Conservation (phyloP, 2,888 invertebrate species). For the Halictus ligatus region DNA sequence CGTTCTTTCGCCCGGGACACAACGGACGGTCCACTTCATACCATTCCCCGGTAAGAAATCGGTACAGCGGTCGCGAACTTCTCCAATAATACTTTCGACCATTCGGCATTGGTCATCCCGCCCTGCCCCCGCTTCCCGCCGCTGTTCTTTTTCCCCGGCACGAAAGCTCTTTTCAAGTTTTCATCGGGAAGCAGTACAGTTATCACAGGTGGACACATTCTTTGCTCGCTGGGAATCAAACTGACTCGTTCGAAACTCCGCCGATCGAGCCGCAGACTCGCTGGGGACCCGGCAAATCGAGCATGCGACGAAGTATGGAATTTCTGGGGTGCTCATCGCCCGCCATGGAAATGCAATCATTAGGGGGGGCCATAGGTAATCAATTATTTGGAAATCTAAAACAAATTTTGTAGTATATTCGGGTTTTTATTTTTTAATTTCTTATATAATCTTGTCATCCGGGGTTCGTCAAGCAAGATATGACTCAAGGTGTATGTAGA, state of each 20-base stretch:
- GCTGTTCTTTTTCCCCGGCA: constrained; percentile 29
- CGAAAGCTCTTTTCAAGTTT: constrained; percentile 69
- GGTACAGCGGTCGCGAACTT: constrained; percentile 64
- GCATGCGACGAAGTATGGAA: neutral
- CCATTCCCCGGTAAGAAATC: constrained; percentile 64
- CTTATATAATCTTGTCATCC: no score
- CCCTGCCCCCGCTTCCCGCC: neutral
- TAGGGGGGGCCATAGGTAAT: no score
- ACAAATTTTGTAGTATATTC: no score
- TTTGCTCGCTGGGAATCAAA: constrained; percentile 58
- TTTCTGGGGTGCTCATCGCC: neutral
- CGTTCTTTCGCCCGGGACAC: constrained; percentile 41
- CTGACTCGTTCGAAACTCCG: constrained; percentile 62
- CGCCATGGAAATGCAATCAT: neutral
- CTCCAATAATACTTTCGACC: constrained; percentile 72
- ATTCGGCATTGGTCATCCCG: constrained; percentile 44
- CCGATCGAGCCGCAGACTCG: constrained; percentile 39
- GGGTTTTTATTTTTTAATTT: no score
- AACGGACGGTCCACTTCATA: constrained; percentile 56
- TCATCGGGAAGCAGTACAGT: constrained; percentile 65
- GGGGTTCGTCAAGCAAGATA: no score
- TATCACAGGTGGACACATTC: constrained; percentile 68
- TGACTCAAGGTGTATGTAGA: no score
- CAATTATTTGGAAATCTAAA: no score
- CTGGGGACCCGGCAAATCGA: constrained; percentile 42